Percentiles rank a stretch among this genome's conserved stretches.
Evolutionary conservation across 2,797 vertebrate species (phyloP).

Genomic region (Psittacula echo): DNA sequence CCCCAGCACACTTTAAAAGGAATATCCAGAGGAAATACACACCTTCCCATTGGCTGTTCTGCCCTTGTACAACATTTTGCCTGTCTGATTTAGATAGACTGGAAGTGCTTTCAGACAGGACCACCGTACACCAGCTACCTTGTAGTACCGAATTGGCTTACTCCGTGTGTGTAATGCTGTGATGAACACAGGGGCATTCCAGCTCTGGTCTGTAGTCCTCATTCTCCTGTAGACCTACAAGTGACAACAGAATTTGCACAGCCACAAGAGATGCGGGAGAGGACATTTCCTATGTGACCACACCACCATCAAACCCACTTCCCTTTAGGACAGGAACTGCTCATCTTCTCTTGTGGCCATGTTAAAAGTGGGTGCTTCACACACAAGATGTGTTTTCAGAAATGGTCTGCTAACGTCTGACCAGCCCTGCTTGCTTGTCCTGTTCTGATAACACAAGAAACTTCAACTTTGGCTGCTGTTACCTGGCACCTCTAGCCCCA

Average conservation of each 20-base stretch:
- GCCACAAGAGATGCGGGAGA: not conserved
- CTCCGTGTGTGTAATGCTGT: not conserved
- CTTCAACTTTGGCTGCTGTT: not conserved
- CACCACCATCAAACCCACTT: not conserved
- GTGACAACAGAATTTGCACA: not conserved
- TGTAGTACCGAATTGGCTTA: not conserved
- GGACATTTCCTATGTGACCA: not conserved
- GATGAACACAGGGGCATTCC: not conserved
- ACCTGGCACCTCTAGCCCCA: not conserved
- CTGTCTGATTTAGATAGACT: not conserved
- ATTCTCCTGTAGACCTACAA: not conserved
- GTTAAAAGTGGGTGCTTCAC: not conserved
- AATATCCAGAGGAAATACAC: not conserved
- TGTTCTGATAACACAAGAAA: fast-evolving
- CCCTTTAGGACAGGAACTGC: not conserved
- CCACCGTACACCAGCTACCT: not conserved
- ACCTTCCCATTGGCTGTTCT: not conserved
- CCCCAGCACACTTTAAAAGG: not conserved
- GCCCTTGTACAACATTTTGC: not conserved
- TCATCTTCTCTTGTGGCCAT: not conserved
- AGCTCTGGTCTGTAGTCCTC: not conserved
- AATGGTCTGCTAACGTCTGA: not conserved
- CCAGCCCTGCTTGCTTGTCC: not conserved
- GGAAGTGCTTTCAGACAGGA: not conserved
- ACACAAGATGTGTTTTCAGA: not conserved